Evolutionary conservation across 2,113 vertebrate genomes (phyloP).

Genomic region (Rhipidura dahli): DNA sequence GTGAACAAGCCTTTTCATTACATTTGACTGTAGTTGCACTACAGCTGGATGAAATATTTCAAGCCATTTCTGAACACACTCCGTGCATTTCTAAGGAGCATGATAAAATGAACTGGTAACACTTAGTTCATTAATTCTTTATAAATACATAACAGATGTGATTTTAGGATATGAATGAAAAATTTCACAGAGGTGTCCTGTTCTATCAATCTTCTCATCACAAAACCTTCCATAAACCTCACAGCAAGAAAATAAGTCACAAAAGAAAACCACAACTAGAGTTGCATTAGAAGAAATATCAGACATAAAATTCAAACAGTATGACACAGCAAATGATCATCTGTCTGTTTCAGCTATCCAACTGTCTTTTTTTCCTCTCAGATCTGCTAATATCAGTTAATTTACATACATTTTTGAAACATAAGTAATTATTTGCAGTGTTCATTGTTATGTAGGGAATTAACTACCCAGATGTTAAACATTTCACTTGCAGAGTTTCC

Average conservation of each 20-base stretch:
- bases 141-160: background rate
- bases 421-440: background rate
- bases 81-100: slow-evolving; percentile 16
- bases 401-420: background rate
- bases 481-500: background rate
- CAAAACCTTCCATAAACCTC: slow-evolving; percentile 5
- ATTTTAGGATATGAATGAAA: slow-evolving; percentile 39
- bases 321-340: background rate
- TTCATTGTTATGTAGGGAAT: background rate
- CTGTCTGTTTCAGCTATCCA: background rate
- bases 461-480: background rate
- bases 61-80: background rate
- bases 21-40: background rate
- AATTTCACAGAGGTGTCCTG: background rate
- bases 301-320: background rate
- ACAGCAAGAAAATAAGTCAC: slow-evolving; percentile 37
- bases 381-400: background rate
- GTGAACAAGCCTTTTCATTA: background rate
- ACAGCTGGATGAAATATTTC: slow-evolving; percentile 25
- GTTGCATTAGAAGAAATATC: slow-evolving; percentile 21
- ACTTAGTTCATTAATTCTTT: slow-evolving; percentile 61
- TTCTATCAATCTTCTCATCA: slow-evolving; percentile 34
- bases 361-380: background rate
- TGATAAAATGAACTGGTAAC: slow-evolving; percentile 26
- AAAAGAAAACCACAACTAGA: background rate